A percentile compares a stretch with the other conserved stretches of the same genome.
Conservation (phyloP, 2,113 vertebrate species). For the Stigmatopora nigra region DNA sequence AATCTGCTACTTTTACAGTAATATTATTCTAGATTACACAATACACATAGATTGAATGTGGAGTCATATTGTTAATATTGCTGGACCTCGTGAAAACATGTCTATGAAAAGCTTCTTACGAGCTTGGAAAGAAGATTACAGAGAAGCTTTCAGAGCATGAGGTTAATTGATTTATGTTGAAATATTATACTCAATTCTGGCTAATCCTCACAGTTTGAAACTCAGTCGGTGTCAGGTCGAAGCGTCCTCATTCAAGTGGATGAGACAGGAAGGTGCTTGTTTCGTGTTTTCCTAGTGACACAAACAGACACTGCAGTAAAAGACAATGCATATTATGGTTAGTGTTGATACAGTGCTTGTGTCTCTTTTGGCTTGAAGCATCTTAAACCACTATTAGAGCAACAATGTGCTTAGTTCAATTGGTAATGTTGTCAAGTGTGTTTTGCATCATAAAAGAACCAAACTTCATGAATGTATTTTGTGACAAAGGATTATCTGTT, state of each 20-base stretch:
- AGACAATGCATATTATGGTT: background rate
- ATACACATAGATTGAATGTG: conserved; percentile 29
- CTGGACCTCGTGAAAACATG: conserved; percentile 54
- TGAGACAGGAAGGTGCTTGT: conserved; percentile 3
- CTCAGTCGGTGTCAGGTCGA: conserved; percentile 34
- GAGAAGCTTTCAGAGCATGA: conserved; percentile 53
- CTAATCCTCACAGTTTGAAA: conserved; percentile 47
- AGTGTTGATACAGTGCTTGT: background rate
- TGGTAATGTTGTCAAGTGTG: background rate
- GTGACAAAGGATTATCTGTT: too few relatives aligned
- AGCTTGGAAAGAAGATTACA: conserved; percentile 64
- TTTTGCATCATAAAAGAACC: too few relatives aligned
- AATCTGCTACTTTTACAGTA: conserved; percentile 18
- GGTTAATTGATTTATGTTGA: conserved; percentile 69
- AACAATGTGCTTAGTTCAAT: background rate
- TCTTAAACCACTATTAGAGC: background rate
- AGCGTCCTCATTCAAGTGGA: conserved; percentile 27
- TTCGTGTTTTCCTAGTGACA: background rate
- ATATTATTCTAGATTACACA: conserved; percentile 43
- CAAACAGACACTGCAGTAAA: background rate
- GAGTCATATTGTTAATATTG: conserved; percentile 31
- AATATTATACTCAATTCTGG: conserved; percentile 53
- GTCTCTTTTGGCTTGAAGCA: conserved; percentile 1
- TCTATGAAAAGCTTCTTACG: conserved; percentile 69
- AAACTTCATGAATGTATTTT: too few relatives aligned